A percentile compares a stretch with the other conserved stretches of the same genome.
Evolutionary conservation across 37 sponge, comb jelly and placozoan species (phyloP).

Genomic region (Cladorhizidae sp.): DNA sequence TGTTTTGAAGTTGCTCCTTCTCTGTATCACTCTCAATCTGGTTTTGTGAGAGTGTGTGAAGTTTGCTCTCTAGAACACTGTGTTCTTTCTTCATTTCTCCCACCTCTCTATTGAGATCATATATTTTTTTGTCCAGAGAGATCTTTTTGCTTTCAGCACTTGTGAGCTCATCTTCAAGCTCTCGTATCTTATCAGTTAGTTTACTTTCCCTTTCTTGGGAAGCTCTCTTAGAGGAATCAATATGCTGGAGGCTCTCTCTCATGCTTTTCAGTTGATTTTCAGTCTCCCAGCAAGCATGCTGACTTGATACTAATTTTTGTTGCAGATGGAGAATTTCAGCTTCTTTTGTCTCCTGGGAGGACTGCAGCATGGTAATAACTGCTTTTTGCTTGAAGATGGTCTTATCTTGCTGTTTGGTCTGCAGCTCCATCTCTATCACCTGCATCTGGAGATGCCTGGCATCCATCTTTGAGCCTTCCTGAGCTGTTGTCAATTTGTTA

Average conservation of each 20-base stretch:
- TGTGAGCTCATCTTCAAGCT: not conserved
- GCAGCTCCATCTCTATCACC: slow-evolving; percentile 16
- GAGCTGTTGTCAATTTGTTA: not conserved
- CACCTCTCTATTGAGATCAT: not conserved
- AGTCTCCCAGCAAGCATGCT: slow-evolving; percentile 23
- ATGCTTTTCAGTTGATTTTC: slow-evolving; percentile 10
- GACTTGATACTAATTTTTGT: slow-evolving; percentile 34
- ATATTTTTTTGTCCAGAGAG: not conserved
- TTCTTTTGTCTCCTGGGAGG: slow-evolving; percentile 20
- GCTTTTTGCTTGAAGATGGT: slow-evolving; percentile 22
- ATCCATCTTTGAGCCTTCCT: not conserved
- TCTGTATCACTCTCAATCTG: slow-evolving; percentile 24
- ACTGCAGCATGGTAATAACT: slow-evolving; percentile 4
- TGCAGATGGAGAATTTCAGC: slow-evolving; percentile 31
- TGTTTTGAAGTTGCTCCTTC: slow-evolving; percentile 6
- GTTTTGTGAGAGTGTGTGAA: not conserved
- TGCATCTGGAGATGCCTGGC: slow-evolving; percentile 3
- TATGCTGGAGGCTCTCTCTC: not conserved
- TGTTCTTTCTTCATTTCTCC: slow-evolving; percentile 32
- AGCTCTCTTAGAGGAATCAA: not conserved
- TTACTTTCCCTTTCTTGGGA: not conserved
- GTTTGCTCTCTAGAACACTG: slow-evolving; percentile 1
- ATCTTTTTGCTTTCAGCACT: slow-evolving; percentile 7
- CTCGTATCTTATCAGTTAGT: slow-evolving; percentile 8
- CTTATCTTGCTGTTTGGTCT: slow-evolving; percentile 6